Percentiles rank a stretch among this genome's conserved stretches.
phyloP scores from a whole-genome alignment of 2,888 invertebrate species.

The Chloroclysta siterata region DNA sequence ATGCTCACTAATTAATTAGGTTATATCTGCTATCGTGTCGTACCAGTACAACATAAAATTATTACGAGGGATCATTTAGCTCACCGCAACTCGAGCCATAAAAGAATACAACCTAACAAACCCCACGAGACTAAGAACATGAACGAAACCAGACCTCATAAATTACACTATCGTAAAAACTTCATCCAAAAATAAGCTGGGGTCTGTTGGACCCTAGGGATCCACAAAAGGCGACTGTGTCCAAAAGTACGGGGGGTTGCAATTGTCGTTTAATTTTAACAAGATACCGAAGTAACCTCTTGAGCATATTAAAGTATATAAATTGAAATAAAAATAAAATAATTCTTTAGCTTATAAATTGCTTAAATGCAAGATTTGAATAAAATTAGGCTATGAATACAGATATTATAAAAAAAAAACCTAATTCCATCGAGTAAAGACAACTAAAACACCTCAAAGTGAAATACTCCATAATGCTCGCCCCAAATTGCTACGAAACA shows the following conservation, averaged over 20 bases:
- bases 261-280: constrained; percentile 8
- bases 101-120: constrained; percentile 21
- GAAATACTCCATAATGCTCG: too few relatives aligned
- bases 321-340: neutral
- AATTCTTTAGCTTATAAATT: too few relatives aligned
- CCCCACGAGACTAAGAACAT: constrained; percentile 18
- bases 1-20: too few relatives aligned
- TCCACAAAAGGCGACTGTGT: constrained; percentile 13
- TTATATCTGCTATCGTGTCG: neutral
- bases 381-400: too few relatives aligned
- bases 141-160: constrained; percentile 13
- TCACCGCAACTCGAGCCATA: constrained; percentile 3
- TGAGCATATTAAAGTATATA: neutral
- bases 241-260: constrained; percentile 15
- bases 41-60: constrained; percentile 3
- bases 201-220: constrained; percentile 31
- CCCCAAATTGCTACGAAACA: neutral
- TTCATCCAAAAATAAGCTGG: constrained; percentile 26
- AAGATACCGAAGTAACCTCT: neutral
- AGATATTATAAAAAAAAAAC: too few relatives aligned
- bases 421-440: too few relatives aligned
- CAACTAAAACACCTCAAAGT: too few relatives aligned
- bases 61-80: neutral
- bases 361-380: too few relatives aligned
- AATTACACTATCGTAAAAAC: constrained; percentile 34